Percentiles rank a stretch among this genome's conserved stretches.
Evolutionary conservation across 2,888 invertebrate species (phyloP).

Genomic region (Atrina japonica): DNA sequence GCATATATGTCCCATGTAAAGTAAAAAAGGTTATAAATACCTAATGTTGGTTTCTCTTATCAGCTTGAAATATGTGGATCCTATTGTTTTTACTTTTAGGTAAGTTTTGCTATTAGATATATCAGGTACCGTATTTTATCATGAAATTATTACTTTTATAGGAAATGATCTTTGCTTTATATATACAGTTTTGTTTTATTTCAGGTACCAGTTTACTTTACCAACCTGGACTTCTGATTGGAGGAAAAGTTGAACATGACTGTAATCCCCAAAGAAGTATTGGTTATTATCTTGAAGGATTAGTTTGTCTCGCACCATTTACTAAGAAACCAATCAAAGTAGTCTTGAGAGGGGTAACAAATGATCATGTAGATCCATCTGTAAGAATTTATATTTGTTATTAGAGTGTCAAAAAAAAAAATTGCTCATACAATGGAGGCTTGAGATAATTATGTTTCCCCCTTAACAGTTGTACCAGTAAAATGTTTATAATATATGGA

Average conservation of each 20-base stretch:
- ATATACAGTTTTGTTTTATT: no score
- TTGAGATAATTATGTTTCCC: not conserved
- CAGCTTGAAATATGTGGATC: no score
- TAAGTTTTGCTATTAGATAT: no score
- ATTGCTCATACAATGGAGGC: not conserved
- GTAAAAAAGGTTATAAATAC: no score
- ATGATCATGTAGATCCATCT: slow-evolving; percentile 83
- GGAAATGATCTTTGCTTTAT: no score
- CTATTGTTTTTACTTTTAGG: no score
- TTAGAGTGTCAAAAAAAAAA: not conserved
- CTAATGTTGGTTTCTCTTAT: no score
- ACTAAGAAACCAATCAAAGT: slow-evolving; percentile 93
- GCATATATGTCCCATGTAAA: no score
- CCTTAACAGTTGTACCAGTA: no score
- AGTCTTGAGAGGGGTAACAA: slow-evolving; percentile 93
- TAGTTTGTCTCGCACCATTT: slow-evolving; percentile 95
- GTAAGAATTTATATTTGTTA: slow-evolving; percentile 70
- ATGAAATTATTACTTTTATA: no score
- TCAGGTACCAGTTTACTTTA: slow-evolving; percentile 92
- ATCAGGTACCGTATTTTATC: no score
- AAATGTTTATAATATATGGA: no score
- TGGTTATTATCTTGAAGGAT: slow-evolving; percentile 93
- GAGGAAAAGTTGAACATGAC: slow-evolving; percentile 93
- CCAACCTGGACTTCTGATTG: slow-evolving; percentile 94
- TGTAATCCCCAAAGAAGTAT: slow-evolving; percentile 91